phyloP scores from a whole-genome alignment of 2,113 vertebrate species.

The Rhynchomys soricoides region DNA sequence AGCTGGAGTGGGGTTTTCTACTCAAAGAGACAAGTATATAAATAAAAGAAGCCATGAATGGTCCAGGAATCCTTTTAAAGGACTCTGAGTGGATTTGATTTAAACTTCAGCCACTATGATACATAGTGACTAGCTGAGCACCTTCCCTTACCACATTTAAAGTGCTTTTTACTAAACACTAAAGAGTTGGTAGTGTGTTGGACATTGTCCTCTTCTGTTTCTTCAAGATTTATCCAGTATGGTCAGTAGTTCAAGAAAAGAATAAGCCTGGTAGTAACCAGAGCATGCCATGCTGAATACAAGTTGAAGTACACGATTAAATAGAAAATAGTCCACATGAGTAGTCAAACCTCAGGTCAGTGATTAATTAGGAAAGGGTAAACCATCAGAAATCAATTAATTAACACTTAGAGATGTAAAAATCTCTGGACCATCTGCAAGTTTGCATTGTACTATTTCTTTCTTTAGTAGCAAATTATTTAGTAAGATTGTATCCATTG shows the following conservation, averaged over 20 bases:
- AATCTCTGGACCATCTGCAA: neutral
- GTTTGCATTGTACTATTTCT: neutral
- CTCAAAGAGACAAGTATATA: neutral
- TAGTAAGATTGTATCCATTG: neutral
- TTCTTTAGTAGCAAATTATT: constrained; percentile 3
- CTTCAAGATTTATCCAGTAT: neutral
- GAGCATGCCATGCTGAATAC: neutral
- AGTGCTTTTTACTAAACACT: neutral
- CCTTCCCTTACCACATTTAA: neutral
- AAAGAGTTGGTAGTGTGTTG: neutral
- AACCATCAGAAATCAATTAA: neutral
- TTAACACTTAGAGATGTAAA: neutral
- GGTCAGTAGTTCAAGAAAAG: neutral
- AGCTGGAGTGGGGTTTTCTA: neutral
- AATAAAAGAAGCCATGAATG: neutral
- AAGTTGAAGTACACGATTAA: neutral
- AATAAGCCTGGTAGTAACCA: neutral
- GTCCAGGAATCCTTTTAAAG: neutral
- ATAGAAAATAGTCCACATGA: neutral
- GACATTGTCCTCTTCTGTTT: neutral
- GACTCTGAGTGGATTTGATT: neutral
- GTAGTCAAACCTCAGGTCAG: neutral
- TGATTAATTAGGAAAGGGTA: neutral
- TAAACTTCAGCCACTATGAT: neutral
- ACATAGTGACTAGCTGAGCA: neutral